Evolutionary conservation across 1,140 invertebrate species (phyloP).

Genomic region (Pectinophora gossypiella): DNA sequence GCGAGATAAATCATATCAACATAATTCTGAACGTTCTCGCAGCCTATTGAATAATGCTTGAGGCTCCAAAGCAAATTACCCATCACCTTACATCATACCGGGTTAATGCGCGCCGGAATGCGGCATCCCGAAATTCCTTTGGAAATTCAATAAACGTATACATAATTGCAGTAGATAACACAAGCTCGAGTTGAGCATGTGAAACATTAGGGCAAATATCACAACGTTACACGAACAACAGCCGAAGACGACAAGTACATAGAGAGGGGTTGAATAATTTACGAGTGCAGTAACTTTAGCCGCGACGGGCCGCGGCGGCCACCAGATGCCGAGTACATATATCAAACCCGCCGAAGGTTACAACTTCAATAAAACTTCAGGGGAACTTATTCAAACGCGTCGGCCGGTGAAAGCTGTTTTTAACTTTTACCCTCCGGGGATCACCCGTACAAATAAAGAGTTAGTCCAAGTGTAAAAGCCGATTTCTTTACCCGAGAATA

Average conservation of each 20-base stretch:
- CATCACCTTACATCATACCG: neutral
- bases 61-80: neutral
- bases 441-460: slow-evolving; percentile 67
- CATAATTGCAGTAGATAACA: neutral
- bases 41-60: neutral
- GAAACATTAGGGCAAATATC: slow-evolving; percentile 13
- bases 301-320: slow-evolving; percentile 25
- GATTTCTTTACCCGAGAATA: slow-evolving; percentile 36
- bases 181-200: neutral
- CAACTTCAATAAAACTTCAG: slow-evolving; percentile 73
- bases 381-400: slow-evolving; percentile 73
- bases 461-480: slow-evolving; percentile 53
- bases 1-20: neutral
- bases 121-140: neutral
- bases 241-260: slow-evolving; percentile 48
- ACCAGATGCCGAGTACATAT: slow-evolving; percentile 63
- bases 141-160: neutral
- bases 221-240: slow-evolving; percentile 41
- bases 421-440: slow-evolving; percentile 62
- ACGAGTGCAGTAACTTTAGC: slow-evolving; percentile 64
- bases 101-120: neutral
- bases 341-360: slow-evolving; percentile 67
- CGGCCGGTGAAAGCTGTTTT: slow-evolving; percentile 74
- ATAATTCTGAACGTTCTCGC: neutral
- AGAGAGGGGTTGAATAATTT: slow-evolving; percentile 68